These are phyloP conservation scores for Clarias fuscus DNA, from an alignment of 2,797 vertebrate genomes.

Conservation along the genomic window DNA sequence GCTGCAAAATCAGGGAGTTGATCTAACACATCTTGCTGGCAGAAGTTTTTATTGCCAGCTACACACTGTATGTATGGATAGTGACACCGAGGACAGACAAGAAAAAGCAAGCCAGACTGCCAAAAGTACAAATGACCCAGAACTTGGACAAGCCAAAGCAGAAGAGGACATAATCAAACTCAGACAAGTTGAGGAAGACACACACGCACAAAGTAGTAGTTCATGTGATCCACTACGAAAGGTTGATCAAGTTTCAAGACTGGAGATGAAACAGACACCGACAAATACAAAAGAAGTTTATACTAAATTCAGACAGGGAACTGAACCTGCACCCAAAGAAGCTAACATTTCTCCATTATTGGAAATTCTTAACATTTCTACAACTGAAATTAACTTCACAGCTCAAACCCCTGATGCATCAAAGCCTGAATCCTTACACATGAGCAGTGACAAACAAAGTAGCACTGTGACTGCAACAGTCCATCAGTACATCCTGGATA, in stretches of 20 bases:
- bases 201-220: background rate
- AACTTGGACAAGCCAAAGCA: background rate
- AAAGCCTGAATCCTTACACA: background rate
- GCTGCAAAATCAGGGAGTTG: background rate
- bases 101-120: background rate
- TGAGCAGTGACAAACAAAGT: background rate
- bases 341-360: background rate
- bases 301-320: background rate
- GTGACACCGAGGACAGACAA: background rate
- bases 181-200: no score
- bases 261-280: background rate
- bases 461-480: slow-evolving; percentile 9
- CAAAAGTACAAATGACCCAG: background rate
- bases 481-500: slow-evolving; percentile 49
- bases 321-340: background rate
- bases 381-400: background rate
- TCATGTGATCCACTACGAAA: background rate
- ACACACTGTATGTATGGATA: background rate
- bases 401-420: background rate
- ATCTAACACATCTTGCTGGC: background rate
- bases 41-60: background rate
- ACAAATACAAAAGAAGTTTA: background rate
- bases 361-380: background rate
- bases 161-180: background rate
- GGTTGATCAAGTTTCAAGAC: background rate